Conservation (phyloP, 2,888 invertebrate species). For the Pardosa pseudoannulata region DNA sequence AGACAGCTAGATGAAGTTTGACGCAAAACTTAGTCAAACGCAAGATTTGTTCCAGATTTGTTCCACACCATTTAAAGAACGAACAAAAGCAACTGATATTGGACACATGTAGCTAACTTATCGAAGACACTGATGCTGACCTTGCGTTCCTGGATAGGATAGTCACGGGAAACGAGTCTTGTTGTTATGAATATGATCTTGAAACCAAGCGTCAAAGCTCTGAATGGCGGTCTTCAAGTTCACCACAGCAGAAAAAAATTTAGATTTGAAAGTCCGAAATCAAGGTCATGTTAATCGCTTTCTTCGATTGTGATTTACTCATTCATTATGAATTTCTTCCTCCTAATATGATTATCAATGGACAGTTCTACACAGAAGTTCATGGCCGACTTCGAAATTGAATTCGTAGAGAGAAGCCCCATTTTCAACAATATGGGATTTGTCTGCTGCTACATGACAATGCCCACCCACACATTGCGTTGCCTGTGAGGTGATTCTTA, state of each 20-base stretch:
- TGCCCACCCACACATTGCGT: neutral
- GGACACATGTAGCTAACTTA: neutral
- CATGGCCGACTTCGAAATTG: neutral
- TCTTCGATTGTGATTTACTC: neutral
- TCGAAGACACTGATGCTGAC: neutral
- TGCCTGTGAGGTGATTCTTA: neutral
- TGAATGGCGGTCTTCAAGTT: conserved; percentile 1
- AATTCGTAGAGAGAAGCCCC: neutral
- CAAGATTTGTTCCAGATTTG: too few relatives aligned
- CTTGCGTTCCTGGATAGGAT: neutral
- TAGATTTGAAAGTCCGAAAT: neutral
- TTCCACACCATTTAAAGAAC: neutral
- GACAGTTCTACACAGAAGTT: neutral
- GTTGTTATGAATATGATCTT: neutral
- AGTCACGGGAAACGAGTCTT: neutral
- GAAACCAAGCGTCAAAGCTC: conserved; percentile 12
- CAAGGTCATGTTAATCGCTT: neutral
- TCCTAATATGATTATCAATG: neutral
- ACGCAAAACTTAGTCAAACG: too few relatives aligned
- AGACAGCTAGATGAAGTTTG: neutral
- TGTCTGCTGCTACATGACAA: neutral
- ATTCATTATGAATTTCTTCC: neutral
- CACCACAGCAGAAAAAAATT: conserved; percentile 1
- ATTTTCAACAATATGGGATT: neutral
- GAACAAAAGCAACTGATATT: conserved; percentile 10